Base-by-base conservation (phyloP, 1,140 invertebrate genomes). In the Apocrypta bakeri region DNA sequence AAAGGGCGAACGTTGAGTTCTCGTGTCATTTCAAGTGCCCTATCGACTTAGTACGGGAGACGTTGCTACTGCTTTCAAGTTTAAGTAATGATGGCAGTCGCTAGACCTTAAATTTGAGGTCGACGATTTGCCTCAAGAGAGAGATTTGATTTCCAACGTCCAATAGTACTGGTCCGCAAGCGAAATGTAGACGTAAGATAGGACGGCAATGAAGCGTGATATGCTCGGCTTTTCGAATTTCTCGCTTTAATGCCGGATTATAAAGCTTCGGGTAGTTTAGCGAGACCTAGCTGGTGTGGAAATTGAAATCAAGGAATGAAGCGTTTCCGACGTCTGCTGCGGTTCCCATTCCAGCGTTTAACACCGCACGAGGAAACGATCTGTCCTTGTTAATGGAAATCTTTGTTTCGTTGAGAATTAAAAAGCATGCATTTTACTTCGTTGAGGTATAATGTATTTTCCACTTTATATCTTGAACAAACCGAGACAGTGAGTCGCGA, bases 11-110 rank as follows among this genome's bases (percentile, higher is more conserved):
- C 29, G 29, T n/a, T n/a, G 31, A 25, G 63, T 27, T 25, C 78
- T 33, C 37, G 27, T 69, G 42, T 37, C 25, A 29, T 11, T 69
- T 69, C 64, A 21, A 79, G 68, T 71, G 78, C 21, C 48, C 42
- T 56, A 56, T 61, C 68, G 42, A 6, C 48, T 56, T 56, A 14
- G 24, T 8, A 17, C 21, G 56, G 40, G 31, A 24, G 24, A 14
- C 14, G 63, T 37, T 17, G 75, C 24, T 27, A 25, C 24, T 27
- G 27, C 40, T 79, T 69, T 71, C n/a, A 68, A 56, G 66, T 79
- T 79, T 79, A 79, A 79, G 77, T 79, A 79, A 79, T 56, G 37
- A 69, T 17, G 61, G 21, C 73, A 8, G 48, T 63, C 24, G 21
- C 27, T 33, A 56, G 48, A 56, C 48, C n/a, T 66, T 40, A 33